Percentiles rank a stretch among this genome's conserved stretches.
Conservation (phyloP, 2,797 vertebrate genomes). For the Corythornis leucogaster region DNA sequence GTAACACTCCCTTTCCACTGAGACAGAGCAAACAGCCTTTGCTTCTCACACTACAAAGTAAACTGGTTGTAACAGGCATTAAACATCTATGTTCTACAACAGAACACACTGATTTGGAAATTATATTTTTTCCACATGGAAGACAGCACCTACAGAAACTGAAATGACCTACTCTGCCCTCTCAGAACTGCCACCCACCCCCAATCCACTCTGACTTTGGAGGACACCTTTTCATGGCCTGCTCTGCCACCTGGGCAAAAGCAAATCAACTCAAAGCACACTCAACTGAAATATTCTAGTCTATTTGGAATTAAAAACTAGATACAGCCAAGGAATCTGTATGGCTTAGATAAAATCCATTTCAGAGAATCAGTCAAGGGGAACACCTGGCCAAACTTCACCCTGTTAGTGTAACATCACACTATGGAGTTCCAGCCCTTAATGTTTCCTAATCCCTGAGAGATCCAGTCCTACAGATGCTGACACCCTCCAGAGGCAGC, state of each 20-base stretch:
- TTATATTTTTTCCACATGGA: neutral
- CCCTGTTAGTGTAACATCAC: neutral
- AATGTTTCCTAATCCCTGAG: neutral
- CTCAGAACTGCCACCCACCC: neutral
- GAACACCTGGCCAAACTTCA: neutral
- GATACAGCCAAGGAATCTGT: neutral
- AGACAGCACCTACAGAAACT: neutral
- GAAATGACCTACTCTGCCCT: neutral
- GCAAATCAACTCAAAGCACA: neutral
- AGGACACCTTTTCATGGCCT: neutral
- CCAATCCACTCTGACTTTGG: neutral
- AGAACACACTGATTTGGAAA: neutral
- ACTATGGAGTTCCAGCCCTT: neutral
- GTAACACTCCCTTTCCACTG: rapidly evolving
- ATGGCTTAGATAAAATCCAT: neutral
- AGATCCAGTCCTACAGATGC: neutral
- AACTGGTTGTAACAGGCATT: neutral
- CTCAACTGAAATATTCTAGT: neutral
- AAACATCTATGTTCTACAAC: neutral
- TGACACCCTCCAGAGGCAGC: too few relatives aligned
- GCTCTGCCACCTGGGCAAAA: neutral
- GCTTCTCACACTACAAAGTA: neutral
- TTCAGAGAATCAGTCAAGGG: neutral
- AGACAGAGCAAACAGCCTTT: neutral
- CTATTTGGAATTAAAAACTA: neutral